These are phyloP conservation scores for Acropternis orthonyx DNA, from an alignment of 2,797 vertebrate species.

Conservation along the genomic window DNA sequence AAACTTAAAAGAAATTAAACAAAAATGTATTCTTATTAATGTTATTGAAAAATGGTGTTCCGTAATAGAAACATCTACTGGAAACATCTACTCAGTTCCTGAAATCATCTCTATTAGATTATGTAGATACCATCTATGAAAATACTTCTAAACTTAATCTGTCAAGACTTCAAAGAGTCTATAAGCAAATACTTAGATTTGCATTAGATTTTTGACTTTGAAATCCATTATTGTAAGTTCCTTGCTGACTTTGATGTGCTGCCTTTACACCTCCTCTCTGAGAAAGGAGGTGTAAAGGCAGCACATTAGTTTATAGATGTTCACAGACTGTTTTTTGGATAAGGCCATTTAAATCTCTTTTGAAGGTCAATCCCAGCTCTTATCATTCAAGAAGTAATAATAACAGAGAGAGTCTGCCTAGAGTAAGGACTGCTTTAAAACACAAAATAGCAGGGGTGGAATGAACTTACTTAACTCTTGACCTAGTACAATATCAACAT, in stretches of 20 bases:
- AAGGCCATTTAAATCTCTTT: constrained; percentile 73
- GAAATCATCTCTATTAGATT: constrained; percentile 83
- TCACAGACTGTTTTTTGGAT: constrained; percentile 67
- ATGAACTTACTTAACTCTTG: constrained; percentile 67
- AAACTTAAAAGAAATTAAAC: constrained; percentile 62
- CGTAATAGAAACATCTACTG: constrained; percentile 32
- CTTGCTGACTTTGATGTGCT: constrained; percentile 78
- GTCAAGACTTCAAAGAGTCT: constrained; percentile 74
- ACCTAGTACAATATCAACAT: constrained; percentile 57
- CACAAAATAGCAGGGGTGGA: constrained; percentile 63
- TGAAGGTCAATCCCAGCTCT: constrained; percentile 76
- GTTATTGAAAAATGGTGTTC: constrained; percentile 13
- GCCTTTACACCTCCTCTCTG: constrained; percentile 63
- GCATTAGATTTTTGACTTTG: constrained; percentile 84
- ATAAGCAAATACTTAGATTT: constrained; percentile 83
- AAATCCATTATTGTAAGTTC: constrained; percentile 81
- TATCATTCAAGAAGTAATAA: constrained; percentile 73
- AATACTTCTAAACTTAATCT: constrained; percentile 81
- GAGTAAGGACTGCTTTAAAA: constrained; percentile 54
- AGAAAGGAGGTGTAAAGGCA: constrained; percentile 64
- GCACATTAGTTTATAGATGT: constrained; percentile 65
- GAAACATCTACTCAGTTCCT: constrained; percentile 62
- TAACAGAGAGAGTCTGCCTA: constrained; percentile 42
- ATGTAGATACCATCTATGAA: constrained; percentile 81
- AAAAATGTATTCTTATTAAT: constrained; percentile 50